Percentiles rank a stretch among this genome's conserved stretches.
phyloP scores from a whole-genome alignment of 1,140 invertebrate genomes.

The Bombus polaris region DNA sequence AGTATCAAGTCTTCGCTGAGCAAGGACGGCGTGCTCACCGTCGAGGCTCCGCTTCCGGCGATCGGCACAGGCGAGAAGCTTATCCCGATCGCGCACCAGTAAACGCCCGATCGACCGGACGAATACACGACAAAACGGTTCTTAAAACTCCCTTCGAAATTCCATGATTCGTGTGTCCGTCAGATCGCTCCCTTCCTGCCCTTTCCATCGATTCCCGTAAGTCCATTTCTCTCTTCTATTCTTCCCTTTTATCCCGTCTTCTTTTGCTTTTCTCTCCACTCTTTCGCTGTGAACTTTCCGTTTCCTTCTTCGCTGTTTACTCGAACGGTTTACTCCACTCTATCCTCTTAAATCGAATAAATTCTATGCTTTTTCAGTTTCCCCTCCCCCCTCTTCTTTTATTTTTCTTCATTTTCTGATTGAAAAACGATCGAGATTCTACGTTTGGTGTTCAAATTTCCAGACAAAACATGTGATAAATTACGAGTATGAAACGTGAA shows the following conservation, averaged over 20 bases:
- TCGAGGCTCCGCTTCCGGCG: constrained; percentile 95
- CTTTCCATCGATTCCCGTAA: not conserved
- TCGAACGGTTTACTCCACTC: rapidly evolving
- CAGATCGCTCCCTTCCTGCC: constrained; percentile 2
- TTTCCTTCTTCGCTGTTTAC: not conserved
- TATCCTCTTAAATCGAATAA: not conserved
- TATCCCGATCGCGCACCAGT: constrained; percentile 91
- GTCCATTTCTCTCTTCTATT: not conserved
- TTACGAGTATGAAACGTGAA: not conserved
- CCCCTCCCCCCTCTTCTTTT: not conserved
- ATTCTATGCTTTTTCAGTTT: not conserved
- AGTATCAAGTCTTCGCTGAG: constrained; percentile 94
- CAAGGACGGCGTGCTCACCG: constrained; percentile 96
- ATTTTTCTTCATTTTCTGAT: not conserved
- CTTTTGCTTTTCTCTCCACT: too few species aligned
- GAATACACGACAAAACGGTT: constrained; percentile 9
- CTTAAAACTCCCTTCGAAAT: not conserved
- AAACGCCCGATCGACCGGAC: constrained; percentile 47
- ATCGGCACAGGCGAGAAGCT: constrained; percentile 88
- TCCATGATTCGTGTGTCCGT: constrained; percentile 16
- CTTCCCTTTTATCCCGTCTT: not conserved
- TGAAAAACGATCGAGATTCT: not conserved
- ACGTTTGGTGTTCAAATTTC: not conserved
- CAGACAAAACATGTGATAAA: not conserved
- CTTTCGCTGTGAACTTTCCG: not conserved